Evolutionary conservation across 2,113 vertebrate genomes (phyloP).

Genomic region (Megaptera novaeangliae): DNA sequence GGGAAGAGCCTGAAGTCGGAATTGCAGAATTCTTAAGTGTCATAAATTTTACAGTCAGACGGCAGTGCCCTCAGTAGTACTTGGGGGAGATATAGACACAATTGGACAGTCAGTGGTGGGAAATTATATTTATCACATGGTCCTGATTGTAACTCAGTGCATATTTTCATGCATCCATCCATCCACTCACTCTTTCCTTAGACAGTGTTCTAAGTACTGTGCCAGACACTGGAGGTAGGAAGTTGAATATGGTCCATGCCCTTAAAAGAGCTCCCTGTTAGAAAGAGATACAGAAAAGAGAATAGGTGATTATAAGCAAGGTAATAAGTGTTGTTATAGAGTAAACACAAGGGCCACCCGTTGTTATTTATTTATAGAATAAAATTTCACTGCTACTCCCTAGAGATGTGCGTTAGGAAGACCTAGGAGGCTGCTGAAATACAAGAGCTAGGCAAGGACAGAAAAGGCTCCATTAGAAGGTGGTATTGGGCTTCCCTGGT

Average conservation of each 20-base stretch:
- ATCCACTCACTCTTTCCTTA: not conserved
- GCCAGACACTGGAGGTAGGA: not conserved
- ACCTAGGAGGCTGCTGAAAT: not conserved
- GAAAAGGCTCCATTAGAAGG: not conserved
- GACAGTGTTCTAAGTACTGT: not conserved
- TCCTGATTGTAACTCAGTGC: not conserved
- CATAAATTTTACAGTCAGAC: not conserved
- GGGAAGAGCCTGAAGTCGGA: not conserved
- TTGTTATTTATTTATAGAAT: not conserved
- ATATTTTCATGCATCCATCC: not conserved
- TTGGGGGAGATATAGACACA: not conserved
- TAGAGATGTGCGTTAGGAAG: not conserved
- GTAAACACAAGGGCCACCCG: not conserved
- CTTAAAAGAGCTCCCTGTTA: not conserved
- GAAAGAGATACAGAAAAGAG: not conserved
- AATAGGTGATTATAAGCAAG: not conserved
- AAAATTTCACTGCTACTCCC: not conserved
- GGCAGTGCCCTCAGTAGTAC: not conserved
- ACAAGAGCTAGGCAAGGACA: not conserved
- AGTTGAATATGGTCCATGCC: not conserved
- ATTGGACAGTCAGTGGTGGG: not conserved
- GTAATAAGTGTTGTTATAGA: not conserved
- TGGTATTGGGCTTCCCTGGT: not conserved
- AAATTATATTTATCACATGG: not conserved
- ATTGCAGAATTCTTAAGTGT: not conserved